Evolutionary conservation across 92 coral and sea anemone species (phyloP), one percentile per base, ranked within the genome.

Genomic region (Meandrina meandrites): DNA sequence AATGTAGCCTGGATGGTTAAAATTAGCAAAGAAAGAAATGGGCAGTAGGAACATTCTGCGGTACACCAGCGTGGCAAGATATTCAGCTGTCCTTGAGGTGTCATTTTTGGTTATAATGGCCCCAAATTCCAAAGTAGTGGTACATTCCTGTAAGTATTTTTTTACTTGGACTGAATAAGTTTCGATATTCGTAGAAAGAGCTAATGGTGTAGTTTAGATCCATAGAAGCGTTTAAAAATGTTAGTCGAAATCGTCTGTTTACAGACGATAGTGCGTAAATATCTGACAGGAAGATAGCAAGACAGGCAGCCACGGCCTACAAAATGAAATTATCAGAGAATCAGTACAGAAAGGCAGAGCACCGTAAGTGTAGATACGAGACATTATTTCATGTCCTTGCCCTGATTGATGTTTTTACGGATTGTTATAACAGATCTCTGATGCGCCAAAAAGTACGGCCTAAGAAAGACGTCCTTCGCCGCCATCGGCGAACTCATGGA

Each of bases 361-460:
- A 13, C 22, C 60, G 8, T 22, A 54, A 34, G 30, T 27, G 71
- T 17, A 66, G 71, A 27, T 66, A 66, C 71, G 35, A 27, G 71
- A 27, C 9, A 36, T 19, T 16, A 72, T 72, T 35, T 7, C 35
- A 19, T 73, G 78, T 18, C 78, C 76, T 34, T 5, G 13, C 1
- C 42, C 18, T 36, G 76, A 36, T 8, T 36, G 13, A 17, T 73
- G 78, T 73, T 75, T 75, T 35, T 47, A 16, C 37, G 3, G 19
- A 30, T 42, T 77, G 21, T 18, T 77, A 3, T 24, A 8, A 77
- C 64, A 77, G 81, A 77, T 77, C 81, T 47, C 81, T 4, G 81
- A 77, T 53, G 60, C 32, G 40, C 60, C 81, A 15, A 77, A 77
- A 50, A 7, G 21, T 24, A 40, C 45, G 9, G 24, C 22, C 13